phyloP scores from a whole-genome alignment of 1,140 invertebrate species.

The Formica exsecta region DNA sequence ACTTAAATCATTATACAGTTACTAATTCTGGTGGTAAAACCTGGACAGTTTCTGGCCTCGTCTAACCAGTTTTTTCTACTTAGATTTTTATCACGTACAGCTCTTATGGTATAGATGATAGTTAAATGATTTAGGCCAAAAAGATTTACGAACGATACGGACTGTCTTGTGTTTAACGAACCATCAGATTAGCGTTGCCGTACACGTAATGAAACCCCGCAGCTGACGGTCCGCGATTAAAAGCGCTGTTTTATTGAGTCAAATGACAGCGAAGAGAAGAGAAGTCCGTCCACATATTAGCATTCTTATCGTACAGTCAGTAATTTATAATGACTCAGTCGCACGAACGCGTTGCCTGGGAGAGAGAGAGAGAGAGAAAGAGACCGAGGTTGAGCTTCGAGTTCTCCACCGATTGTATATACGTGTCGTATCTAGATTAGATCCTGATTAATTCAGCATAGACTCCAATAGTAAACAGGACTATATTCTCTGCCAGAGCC shows the following conservation, averaged over 20 bases:
- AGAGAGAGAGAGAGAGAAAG: not conserved
- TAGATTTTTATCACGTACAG: not conserved
- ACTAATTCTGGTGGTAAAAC: too few species aligned
- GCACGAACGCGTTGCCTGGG: not conserved
- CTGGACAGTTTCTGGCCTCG: too few species aligned
- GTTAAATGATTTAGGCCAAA: not conserved
- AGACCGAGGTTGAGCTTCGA: not conserved
- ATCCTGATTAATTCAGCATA: conserved; percentile 29
- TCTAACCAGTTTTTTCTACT: too few species aligned
- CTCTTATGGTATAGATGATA: not conserved
- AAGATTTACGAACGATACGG: not conserved
- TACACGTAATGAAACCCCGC: conserved; percentile 30
- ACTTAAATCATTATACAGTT: too few species aligned
- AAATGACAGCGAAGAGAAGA: not conserved
- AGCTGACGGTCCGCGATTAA: conserved; percentile 17
- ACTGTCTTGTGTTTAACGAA: conserved; percentile 3
- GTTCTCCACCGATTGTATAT: not conserved
- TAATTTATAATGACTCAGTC: conserved; percentile 55
- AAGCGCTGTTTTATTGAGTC: conserved; percentile 25
- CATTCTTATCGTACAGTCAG: conserved; percentile 61
- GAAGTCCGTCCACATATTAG: conserved; percentile 14
- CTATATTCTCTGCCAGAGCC: not conserved
- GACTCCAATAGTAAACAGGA: conserved; percentile 27
- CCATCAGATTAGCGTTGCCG: conserved; percentile 9
- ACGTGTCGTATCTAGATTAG: conserved; percentile 34